Evolutionary conservation across 2,797 vertebrate genomes (phyloP), one percentile per base, ranked within the genome.

Genomic region (Chanos chanos): DNA sequence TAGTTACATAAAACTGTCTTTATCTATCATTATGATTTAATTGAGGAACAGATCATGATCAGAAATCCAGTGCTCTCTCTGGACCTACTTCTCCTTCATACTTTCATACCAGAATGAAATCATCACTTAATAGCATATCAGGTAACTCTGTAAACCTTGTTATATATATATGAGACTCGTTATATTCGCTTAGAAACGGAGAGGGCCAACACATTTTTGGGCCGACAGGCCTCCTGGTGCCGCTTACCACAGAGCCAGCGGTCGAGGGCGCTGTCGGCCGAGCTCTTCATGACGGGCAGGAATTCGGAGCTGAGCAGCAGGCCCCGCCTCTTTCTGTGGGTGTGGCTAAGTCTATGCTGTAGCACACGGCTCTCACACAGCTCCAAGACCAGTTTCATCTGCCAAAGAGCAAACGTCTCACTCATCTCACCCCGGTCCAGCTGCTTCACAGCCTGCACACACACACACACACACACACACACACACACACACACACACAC

Each of bases 361-460:
- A 93, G 89, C 70, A 89, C 87, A 41, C 90, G 75, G 65, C 93
- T 93, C 70, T 91, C 92, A 73, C 95, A 97, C 70, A 97, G 83
- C 45, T 98, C 96, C 72, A 98, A 81, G 60, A 98, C 94, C 78
- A 99, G 82, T 58, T 94, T 95, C 70, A 98, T 89, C 87, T 99
- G 96, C 94, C 94, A 96, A 66, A 99, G 83, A 22, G 92, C 89
- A 40, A 94, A 97, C 0, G 94, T 97, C 77, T 98, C 93, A 0
- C 85, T 85, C 77, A 94, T 83, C 43, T 94, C 89, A 4, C 78
- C 77, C 21, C 80, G 85, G 49, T 87, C 85, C 64, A 99, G 76
- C 64, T 90, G 85, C 54, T 88, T 87, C 21, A 96, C 90, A 0
- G 89, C 92, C 97, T 99, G 64, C 51, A 65, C 7, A 51, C 8